phyloP scores from a whole-genome alignment of 2,113 vertebrate genomes.

The Fulmarus glacialis region DNA sequence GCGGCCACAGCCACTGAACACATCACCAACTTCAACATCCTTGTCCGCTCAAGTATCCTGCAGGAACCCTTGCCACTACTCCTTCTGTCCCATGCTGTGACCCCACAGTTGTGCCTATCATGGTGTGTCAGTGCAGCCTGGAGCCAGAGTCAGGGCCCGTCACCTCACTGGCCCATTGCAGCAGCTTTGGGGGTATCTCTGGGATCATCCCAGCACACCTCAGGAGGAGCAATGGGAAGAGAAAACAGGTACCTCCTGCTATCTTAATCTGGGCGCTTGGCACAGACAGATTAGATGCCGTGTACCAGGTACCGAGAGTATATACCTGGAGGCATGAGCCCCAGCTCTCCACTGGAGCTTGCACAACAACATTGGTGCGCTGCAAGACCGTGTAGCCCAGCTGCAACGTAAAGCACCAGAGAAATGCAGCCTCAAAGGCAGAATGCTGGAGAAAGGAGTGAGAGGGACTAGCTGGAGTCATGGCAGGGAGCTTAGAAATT shows the following conservation, averaged over 20 bases:
- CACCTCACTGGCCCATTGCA: not conserved
- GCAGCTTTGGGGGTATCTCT: not conserved
- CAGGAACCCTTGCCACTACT: not conserved
- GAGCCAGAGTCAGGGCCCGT: not conserved
- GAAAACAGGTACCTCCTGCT: not conserved
- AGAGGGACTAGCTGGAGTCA: not conserved
- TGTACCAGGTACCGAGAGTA: not conserved
- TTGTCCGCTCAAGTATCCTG: not conserved
- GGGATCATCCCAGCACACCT: not conserved
- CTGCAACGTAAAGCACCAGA: rapidly evolving
- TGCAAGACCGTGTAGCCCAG: not conserved
- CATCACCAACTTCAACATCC: not conserved
- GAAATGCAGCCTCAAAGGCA: not conserved
- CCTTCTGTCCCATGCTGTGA: not conserved
- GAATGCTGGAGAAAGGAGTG: not conserved
- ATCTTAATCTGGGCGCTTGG: rapidly evolving
- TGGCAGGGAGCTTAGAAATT: not conserved
- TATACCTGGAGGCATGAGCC: not conserved
- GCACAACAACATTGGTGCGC: rapidly evolving
- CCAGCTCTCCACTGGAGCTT: not conserved
- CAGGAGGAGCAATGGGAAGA: not conserved
- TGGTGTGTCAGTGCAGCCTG: not conserved
- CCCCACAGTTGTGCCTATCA: not conserved
- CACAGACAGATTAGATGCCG: not conserved
- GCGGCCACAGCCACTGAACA: not conserved